Evolutionary conservation across 37 sponge, comb jelly and placozoan genomes (phyloP), one percentile per base, ranked within the genome.

Genomic region (Theonella swinhoei): DNA sequence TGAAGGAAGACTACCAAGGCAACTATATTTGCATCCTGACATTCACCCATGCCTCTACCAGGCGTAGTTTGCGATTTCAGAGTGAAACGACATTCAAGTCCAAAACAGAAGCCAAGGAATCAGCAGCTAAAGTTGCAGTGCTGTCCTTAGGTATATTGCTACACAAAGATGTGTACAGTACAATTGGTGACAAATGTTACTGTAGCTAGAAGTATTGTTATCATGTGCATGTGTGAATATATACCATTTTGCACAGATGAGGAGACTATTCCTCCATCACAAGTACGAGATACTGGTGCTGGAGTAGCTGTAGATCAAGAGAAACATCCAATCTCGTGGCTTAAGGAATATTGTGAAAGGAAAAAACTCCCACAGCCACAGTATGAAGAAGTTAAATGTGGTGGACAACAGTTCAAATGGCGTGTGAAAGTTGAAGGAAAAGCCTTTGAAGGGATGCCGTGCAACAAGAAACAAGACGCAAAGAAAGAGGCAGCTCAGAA

Each of bases 291-390:
- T n/a, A n/a, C n/a, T n/a, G n/a, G n/a, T n/a, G n/a, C n/a, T n/a
- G n/a, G n/a, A n/a, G n/a, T n/a, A n/a, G n/a, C n/a, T n/a, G n/a
- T n/a, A n/a, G n/a, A n/a, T n/a, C n/a, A n/a, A n/a, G n/a, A 47
- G 2, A 76, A 76, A 33, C 28, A 22, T 26, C 60, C 77, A 58
- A 29, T 59, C 22, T 41, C 60, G 23, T 25, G 22, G 20, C 60
- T 76, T 8, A 47, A 76, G 31, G 77, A 76, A 59, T 76, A 76
- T 62, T 76, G 62, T 4, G 60, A 76, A 4, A 47, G 58, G 33
- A 58, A 76, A 25, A 25, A 33, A 31, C 62, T 76, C 22, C 7
- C 77, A 25, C 60, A 58, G 19, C 60, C 60, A 25, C 34, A n/a
- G 61, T 76, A 68, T 47, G 54, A 47, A 14, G 54, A 17, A 14